Evolutionary conservation across 2,888 invertebrate genomes (phyloP).

Genomic region (Agelastica alni): DNA sequence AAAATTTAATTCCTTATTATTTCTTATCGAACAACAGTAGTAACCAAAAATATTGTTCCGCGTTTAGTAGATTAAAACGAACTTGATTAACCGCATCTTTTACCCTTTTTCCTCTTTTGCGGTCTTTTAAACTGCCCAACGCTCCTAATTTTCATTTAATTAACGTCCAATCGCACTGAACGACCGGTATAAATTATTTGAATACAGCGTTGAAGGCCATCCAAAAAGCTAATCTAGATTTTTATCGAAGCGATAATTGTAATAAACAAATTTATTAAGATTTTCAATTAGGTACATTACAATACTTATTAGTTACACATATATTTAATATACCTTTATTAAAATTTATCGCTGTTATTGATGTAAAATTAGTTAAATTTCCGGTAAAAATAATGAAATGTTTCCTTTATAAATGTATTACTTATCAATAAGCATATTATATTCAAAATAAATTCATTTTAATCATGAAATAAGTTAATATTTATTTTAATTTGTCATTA

Average conservation of each 20-base stretch:
- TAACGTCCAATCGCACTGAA: not conserved
- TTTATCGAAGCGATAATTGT: constrained; percentile 5
- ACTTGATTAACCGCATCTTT: constrained; percentile 15
- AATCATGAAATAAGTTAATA: too few species aligned
- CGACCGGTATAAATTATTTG: not conserved
- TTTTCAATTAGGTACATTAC: not conserved
- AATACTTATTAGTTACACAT: too few species aligned
- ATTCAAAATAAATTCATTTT: too few species aligned
- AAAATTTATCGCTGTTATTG: not conserved
- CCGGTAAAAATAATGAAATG: not conserved
- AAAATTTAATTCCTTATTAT: constrained; percentile 8
- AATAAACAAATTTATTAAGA: not conserved
- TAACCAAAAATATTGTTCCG: constrained; percentile 17
- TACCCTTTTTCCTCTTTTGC: constrained; percentile 4
- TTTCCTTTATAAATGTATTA: too few species aligned
- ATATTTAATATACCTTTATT: too few species aligned
- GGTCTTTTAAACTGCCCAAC: constrained; percentile 1
- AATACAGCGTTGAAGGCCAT: not conserved
- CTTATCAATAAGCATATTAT: too few species aligned
- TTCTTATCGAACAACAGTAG: constrained; percentile 12
- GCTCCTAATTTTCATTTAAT: constrained; percentile 1
- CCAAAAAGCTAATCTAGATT: not conserved
- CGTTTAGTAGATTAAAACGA: constrained; percentile 12
- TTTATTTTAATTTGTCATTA: too few species aligned
- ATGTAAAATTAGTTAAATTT: not conserved